These are phyloP conservation scores for Cyrtodaria siliqua DNA, from an alignment of 2,888 invertebrate genomes.

Conservation along the genomic window DNA sequence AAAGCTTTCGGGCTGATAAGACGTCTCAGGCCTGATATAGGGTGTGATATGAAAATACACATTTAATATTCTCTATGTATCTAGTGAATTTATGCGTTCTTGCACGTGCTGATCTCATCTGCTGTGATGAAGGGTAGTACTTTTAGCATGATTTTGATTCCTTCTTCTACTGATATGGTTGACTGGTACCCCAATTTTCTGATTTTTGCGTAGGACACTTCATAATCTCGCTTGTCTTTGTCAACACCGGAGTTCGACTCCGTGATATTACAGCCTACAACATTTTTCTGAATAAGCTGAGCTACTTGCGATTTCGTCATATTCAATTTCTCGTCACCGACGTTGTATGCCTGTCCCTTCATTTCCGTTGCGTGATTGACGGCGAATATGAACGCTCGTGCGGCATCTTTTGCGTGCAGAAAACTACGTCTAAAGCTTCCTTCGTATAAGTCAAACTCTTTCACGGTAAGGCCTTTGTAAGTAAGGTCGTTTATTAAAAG, in stretches of 20 bases:
- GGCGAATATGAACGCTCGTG: conserved; percentile 84
- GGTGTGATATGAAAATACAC: too few species aligned
- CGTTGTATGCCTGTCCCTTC: conserved; percentile 83
- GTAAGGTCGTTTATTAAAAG: conserved; percentile 17
- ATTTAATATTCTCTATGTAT: too few species aligned
- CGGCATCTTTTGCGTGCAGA: conserved; percentile 84
- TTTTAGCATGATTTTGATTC: conserved; percentile 78
- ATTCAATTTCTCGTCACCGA: conserved; percentile 84
- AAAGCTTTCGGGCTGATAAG: too few species aligned
- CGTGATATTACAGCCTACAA: conserved; percentile 55
- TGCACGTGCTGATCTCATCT: conserved; percentile 65
- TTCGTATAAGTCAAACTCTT: conserved; percentile 84
- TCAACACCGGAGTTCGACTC: conserved; percentile 79
- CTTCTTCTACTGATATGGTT: conserved; percentile 78
- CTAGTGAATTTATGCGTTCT: conserved; percentile 59
- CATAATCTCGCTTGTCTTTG: conserved; percentile 84
- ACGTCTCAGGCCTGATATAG: too few species aligned
- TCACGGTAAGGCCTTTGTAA: conserved; percentile 73
- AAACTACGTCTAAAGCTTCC: conserved; percentile 84
- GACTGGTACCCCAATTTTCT: conserved; percentile 79
- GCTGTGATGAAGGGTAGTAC: conserved; percentile 73
- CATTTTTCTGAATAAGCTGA: conserved; percentile 70
- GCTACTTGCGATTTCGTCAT: conserved; percentile 83
- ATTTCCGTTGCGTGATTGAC: conserved; percentile 80
- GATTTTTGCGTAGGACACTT: conserved; percentile 83